phyloP scores from a whole-genome alignment of 2,113 vertebrate genomes.

The Pollachius pollachius region DNA sequence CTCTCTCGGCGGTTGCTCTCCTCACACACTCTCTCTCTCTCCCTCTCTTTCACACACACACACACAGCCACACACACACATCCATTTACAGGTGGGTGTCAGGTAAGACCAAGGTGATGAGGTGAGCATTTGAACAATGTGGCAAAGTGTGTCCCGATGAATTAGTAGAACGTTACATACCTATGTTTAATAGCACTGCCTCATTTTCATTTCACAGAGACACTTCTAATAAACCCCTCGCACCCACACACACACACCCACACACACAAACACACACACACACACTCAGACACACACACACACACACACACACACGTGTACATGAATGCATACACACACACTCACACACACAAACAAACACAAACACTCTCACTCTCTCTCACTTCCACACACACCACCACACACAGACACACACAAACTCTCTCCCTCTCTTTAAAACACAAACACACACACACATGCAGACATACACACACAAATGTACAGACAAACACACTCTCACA shows the following conservation, averaged over 20 bases:
- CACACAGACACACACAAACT: conserved; percentile 2
- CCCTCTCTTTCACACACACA: conserved; percentile 13
- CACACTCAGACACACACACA: conserved; percentile 4
- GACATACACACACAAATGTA: background rate
- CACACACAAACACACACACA: conserved; percentile 39
- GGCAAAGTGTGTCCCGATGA: too few species aligned
- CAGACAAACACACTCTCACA: background rate
- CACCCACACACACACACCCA: conserved; percentile 1
- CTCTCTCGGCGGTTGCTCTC: too few species aligned
- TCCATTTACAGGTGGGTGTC: background rate
- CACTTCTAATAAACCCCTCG: background rate
- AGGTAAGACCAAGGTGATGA: too few species aligned
- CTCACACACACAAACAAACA: background rate
- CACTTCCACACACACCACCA: background rate
- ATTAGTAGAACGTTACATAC: too few species aligned
- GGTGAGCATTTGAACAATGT: too few species aligned
- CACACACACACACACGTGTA: conserved; percentile 1
- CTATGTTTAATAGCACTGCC: background rate
- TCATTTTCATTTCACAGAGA: background rate
- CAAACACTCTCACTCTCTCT: background rate
- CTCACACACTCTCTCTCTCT: too few species aligned
- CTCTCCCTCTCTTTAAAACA: background rate
- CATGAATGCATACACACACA: background rate
- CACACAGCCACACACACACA: conserved; percentile 31
- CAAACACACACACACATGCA: background rate